Conservation (phyloP, 2,113 vertebrate species). For the Orthonyx spaldingii region DNA sequence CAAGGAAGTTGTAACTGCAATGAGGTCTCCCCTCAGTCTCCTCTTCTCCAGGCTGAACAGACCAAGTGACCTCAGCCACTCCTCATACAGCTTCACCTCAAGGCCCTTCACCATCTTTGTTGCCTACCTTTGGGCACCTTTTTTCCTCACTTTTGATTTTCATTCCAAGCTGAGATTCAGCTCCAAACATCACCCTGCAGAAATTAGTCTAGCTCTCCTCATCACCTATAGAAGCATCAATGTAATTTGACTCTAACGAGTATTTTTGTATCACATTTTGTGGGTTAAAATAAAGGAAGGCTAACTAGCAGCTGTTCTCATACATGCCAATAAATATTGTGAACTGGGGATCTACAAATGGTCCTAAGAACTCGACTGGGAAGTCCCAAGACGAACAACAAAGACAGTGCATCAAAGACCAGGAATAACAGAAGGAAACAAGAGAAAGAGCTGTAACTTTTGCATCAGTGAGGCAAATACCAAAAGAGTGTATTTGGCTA, state of each 20-base stretch:
- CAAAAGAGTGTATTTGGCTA: neutral
- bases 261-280: neutral
- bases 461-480: neutral
- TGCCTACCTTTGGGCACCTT: neutral
- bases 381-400: neutral
- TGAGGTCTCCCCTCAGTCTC: neutral
- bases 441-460: neutral
- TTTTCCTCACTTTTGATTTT: neutral
- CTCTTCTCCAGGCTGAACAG: neutral
- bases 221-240: neutral
- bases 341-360: neutral
- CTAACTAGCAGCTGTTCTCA: neutral
- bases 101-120: neutral
- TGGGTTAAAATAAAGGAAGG: neutral
- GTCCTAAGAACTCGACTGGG: neutral
- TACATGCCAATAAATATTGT: neutral
- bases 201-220: neutral
- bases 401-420: neutral
- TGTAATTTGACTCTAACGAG: neutral
- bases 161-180: neutral
- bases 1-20: fast-evolving
- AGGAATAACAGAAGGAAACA: neutral
- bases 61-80: neutral
- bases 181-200: neutral
- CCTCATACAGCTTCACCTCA: fast-evolving